A percentile compares a stretch with the other conserved stretches of the same genome.
phyloP scores from a whole-genome alignment of 1,140 invertebrate species.

The Bombus cullumanus region DNA sequence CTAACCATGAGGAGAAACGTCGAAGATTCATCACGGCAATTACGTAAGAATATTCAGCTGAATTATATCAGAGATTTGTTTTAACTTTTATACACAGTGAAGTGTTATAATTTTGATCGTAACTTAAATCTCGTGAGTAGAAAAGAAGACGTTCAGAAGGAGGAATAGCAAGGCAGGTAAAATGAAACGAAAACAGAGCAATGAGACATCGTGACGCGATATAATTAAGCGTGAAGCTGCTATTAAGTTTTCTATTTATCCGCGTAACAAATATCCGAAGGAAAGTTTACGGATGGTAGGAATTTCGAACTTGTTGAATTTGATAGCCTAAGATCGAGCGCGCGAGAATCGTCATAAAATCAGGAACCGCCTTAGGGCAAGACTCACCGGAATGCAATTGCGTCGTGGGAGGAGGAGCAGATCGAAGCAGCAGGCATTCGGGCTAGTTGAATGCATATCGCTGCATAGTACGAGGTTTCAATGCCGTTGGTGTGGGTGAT shows the following conservation, averaged over 20 bases:
- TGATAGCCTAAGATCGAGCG: not conserved
- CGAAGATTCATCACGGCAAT: not conserved
- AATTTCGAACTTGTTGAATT: not conserved
- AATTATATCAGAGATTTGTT: not conserved
- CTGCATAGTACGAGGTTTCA: conserved; percentile 7
- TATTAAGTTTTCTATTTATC: too few species aligned
- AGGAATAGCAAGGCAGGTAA: too few species aligned
- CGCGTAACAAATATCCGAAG: too few species aligned
- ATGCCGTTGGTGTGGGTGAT: conserved; percentile 17
- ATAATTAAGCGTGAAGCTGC: too few species aligned
- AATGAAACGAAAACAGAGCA: too few species aligned
- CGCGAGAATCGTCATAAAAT: conserved; percentile 4
- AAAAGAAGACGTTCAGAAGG: too few species aligned
- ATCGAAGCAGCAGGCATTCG: conserved; percentile 28
- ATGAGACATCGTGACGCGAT: too few species aligned
- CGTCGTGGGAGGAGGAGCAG: not conserved
- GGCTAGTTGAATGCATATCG: conserved; percentile 26
- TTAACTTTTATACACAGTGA: too few species aligned
- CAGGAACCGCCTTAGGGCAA: not conserved
- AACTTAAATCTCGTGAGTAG: too few species aligned
- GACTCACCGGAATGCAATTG: conserved; percentile 31
- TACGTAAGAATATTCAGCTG: not conserved
- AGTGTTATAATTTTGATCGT: too few species aligned
- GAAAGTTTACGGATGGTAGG: too few species aligned
- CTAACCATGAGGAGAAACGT: not conserved